These are phyloP conservation scores for Helicoverpa armigera DNA, from an alignment of 1,140 invertebrate genomes.

Conservation along the genomic window DNA sequence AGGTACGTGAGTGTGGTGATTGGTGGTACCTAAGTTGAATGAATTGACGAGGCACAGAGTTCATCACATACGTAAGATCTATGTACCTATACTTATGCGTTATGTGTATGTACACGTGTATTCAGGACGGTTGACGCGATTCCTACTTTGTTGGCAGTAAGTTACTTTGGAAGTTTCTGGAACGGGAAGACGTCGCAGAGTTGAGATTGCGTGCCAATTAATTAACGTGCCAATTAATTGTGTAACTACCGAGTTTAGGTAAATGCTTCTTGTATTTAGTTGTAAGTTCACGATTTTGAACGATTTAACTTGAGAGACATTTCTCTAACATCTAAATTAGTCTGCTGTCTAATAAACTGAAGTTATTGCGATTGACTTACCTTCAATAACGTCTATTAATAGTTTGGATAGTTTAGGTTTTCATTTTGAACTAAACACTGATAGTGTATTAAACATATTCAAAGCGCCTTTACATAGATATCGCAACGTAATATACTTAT, in stretches of 20 bases:
- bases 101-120: background rate
- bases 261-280: background rate
- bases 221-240: background rate
- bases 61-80: too few relatives aligned
- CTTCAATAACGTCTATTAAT: too few relatives aligned
- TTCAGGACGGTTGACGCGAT: background rate
- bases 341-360: too few relatives aligned
- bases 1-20: too few relatives aligned
- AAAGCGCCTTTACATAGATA: background rate
- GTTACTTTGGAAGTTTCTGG: background rate
- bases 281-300: background rate
- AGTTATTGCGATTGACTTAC: too few relatives aligned
- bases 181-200: background rate
- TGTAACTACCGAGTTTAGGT: background rate
- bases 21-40: too few relatives aligned
- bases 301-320: too few relatives aligned
- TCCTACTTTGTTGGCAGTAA: constrained; percentile 10
- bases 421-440: too few relatives aligned
- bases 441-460: background rate
- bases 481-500: background rate
- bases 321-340: too few relatives aligned
- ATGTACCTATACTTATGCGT: background rate
- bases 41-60: too few relatives aligned
- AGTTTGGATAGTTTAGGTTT: too few relatives aligned
- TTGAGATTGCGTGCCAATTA: background rate